Base-by-base conservation (phyloP, 2,113 vertebrate species). In the Carassius auratus region DNA sequence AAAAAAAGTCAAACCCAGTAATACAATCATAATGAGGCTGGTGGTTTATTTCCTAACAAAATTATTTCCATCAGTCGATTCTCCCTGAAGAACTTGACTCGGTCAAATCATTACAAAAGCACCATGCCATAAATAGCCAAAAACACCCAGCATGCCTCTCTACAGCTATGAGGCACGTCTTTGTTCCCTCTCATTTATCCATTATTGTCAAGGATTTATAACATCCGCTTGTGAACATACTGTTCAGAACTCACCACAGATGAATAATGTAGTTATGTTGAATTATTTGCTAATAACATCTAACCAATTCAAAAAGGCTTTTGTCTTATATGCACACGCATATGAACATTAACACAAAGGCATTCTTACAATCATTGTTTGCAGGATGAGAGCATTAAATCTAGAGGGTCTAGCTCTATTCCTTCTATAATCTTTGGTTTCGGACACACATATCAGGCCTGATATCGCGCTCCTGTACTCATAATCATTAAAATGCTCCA, bases 61-160 rank as follows among this genome's bases (percentile, higher is more conserved):
- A 55, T 42, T 73, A 21, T 48, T 76, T 73, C 68, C 61, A 61
- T 69, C 38, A 57, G 33, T 48, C 73, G 50, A 74, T 42, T 84
- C 62, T 26, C 38, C 42, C 55, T 61, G 59, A 86, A 83, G 78
- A 89, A 42, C 73, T 84, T 9, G 73, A 57, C 55, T 74, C 59
- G 38, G 30, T 81, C 69, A 81, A 74, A 78, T 83, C 84, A 82
- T 78, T 73, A 81, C 76, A 50, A 30, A 52, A 75, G 30, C 50
- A 30, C 8, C 42, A 57, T 3, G 66, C 85, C 42, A 86, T 80
- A 86, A 88, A 86, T 80, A 86, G 59, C 84, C 78, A 42, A n/a
- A 77, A 38, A 55, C 61, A n/a, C 83, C 77, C 86, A 85, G 57
- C 83, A 81, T 36, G 42, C 36, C 83, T 50, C 83, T 75, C 73